Base-by-base conservation (phyloP, 2,888 invertebrate species). In the Philereme transversata region DNA sequence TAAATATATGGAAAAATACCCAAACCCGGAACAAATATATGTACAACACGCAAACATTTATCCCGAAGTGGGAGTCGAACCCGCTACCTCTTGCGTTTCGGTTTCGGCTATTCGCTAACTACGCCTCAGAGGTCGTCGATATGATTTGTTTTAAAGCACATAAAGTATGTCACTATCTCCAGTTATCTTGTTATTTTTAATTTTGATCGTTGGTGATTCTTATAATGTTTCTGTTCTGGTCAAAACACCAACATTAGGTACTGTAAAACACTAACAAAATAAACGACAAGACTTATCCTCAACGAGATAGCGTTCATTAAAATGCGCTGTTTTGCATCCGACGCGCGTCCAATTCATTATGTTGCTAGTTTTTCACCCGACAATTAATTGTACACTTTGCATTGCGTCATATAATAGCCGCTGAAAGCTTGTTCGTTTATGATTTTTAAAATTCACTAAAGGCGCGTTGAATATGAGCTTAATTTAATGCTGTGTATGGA, bases 401-500 rank as follows among this genome's bases (percentile, higher is more conserved):
- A 67, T 63, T 52, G 56, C 68, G 60, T 62, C 59, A 61, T 10
- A 62, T 71, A 76, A 74, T 71, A 69, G 64, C 59, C 48, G 54
- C 68, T 72, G 60, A 73, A 72, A 75, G 69, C 67, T 56, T 62
- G 69, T 60, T 57, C 63, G 67, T 70, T 73, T 73, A 67, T 68
- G 73, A 72, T 76, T 76, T 76, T 69, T 71, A 78, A 77, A 77
- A 74, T 62, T 72, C 65, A 64, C 63, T 60, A 68, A 65, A 70
- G 75, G 75, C 75, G 55, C 64, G 46, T 53, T 65, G 67, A 74
- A 76, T 75, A 73, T 74, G 76, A 77, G 78, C 77, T 79, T 81
- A 83, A 83, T 83, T 84, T 84, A 82, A 84, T 82, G 72, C 77
- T 68, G 73, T 68, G 70, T 78, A 78, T 74, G 77, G 75, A 79